A percentile compares a stretch with the other conserved stretches of the same genome.
phyloP scores from a whole-genome alignment of 1,140 invertebrate genomes.

The Neodiprion virginianus region DNA sequence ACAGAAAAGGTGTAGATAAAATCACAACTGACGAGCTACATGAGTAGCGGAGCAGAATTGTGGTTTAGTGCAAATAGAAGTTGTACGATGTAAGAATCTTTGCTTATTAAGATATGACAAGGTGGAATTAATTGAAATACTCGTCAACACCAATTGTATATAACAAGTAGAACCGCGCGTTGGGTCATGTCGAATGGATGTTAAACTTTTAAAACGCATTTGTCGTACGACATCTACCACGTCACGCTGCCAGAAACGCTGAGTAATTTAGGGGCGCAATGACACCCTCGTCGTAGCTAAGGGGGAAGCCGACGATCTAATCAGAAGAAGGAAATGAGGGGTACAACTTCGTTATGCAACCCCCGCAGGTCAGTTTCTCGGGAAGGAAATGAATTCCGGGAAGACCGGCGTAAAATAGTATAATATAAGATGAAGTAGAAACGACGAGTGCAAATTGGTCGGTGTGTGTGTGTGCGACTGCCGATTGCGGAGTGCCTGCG shows the following conservation, averaged over 20 bases:
- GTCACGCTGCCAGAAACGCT: too few relatives aligned
- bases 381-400: background rate
- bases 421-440: background rate
- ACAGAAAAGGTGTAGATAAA: too few relatives aligned
- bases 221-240: background rate
- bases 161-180: background rate
- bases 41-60: too few relatives aligned
- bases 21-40: too few relatives aligned
- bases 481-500: too few relatives aligned
- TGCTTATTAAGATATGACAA: too few relatives aligned
- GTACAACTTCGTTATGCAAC: background rate
- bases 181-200: background rate
- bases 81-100: too few relatives aligned
- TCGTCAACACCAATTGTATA: too few relatives aligned
- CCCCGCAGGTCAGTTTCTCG: background rate
- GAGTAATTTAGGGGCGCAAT: too few relatives aligned
- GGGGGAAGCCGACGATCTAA: constrained; percentile 1
- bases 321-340: background rate
- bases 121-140: too few relatives aligned
- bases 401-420: background rate
- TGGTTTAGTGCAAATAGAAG: too few relatives aligned
- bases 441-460: background rate
- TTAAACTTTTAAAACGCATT: background rate
- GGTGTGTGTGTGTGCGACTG: background rate
- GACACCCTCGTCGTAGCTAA: too few relatives aligned